Base-by-base conservation (phyloP, 2,113 vertebrate genomes). In the Channa argus region DNA sequence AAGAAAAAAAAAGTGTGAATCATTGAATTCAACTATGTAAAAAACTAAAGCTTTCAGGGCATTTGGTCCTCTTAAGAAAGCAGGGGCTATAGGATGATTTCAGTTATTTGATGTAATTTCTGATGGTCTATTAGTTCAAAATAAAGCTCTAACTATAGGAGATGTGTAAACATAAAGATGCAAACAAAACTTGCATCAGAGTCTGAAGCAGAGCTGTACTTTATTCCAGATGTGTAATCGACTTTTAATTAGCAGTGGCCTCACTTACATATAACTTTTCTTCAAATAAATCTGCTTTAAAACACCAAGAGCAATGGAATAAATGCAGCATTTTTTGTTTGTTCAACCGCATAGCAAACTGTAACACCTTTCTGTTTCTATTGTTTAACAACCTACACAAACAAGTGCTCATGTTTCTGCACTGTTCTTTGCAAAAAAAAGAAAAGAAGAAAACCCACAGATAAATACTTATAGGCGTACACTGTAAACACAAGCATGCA, bases 51-150 rank as follows among this genome's bases (percentile, higher is more conserved):
- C 63, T 83, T 84, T 74, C 49, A 62, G 71, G 71, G 79, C 58
- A 86, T 74, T 80, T 86, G 55, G 56, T 63, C 33, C 61, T 63
- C 34, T 74, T 12, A 53, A 77, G 71, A 60, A 37, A 36, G 67
- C 82, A 69, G 67, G 74, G 70, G 85, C 76, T 80, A 68, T 59
- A 84, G 77, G 85, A 89, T 86, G 77, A 88, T 84, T 91, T 91
- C 79, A 89, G 89, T 92, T 87, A 91, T 91, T 91, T 82, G 72
- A 91, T 88, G 91, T 89, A 34, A 89, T 83, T 92, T 93, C 91
- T 93, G 93, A 93, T 93, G 89, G 91, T 93, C 92, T 85, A 92
- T 93, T 93, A 93, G 88, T 83, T 90, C 64, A 87, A 91, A 89
- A 92, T 92, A 91, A 92, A 91, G 87, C 89, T 83, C 61, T 80